Base-by-base conservation (phyloP, 2,888 invertebrate species). In the Thecophora atra region DNA sequence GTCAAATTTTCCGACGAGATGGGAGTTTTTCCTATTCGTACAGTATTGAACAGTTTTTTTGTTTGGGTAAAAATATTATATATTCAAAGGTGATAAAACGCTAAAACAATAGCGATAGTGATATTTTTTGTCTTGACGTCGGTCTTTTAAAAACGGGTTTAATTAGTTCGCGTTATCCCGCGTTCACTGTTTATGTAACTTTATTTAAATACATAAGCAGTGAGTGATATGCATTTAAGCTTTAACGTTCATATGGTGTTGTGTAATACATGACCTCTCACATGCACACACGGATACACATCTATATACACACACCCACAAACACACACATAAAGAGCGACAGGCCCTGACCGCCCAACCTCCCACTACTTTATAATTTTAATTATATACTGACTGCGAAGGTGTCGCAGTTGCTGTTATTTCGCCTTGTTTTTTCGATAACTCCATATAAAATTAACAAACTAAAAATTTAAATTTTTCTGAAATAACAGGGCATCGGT, bases 171-270 rank as follows among this genome's bases (percentile, higher is more conserved):
- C n/a, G n/a, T n/a, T n/a, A n/a, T n/a, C n/a, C n/a, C n/a, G n/a
- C n/a, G n/a, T n/a, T n/a, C n/a, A n/a, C n/a, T n/a, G n/a, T n/a
- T n/a, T n/a, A n/a, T n/a, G n/a, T n/a, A n/a, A n/a, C n/a, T n/a
- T n/a, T n/a, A n/a, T n/a, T n/a, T n/a, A n/a, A n/a, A n/a, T n/a
- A 72, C 65, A 71, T 11, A 47, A 24, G 24, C 28, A 69, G 21
- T 15, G 56, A 30, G 47, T 19, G 58, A 47, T 37, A 72, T 17
- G 37, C 42, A 70, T 73, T 28, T 70, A 68, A 56, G 68, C 42
- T 58, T 58, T 68, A 58, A 58, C 67, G 56, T 37, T 58, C n/a
- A 66, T 66, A 24, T 60, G 58, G n/a, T 11, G 6, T n/a, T 15
- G 47, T 6, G 47, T 47, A n/a, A 26, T 30, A 51, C 19, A 56